Conservation (phyloP, 2,797 vertebrate species). For the Poecilia velifera region DNA sequence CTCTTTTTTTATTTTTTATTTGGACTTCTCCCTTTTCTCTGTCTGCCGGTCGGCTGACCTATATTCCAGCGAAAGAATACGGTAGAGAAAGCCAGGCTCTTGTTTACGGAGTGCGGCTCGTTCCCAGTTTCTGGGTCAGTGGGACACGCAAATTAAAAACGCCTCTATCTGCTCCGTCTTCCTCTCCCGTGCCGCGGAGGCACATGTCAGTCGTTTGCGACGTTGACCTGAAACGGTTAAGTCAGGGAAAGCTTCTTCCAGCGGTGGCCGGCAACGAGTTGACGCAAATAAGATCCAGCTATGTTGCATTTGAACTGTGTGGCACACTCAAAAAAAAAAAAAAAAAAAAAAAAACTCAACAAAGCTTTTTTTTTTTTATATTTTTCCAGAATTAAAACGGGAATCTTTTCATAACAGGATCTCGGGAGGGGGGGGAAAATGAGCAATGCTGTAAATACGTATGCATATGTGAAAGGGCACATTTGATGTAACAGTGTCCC, state of each 20-base stretch:
- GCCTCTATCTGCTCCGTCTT: conserved; percentile 35
- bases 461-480: not conserved
- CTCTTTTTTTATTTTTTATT: conserved; percentile 10
- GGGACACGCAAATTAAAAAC: conserved; percentile 66
- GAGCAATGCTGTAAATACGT: not conserved
- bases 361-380: not conserved
- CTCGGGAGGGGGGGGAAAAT: not conserved
- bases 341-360: not conserved
- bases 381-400: not conserved
- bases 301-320: not conserved
- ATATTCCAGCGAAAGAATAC: conserved; percentile 64
- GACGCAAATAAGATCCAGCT: not conserved
- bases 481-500: not conserved
- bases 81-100: conserved; percentile 48
- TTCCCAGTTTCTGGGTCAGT: conserved; percentile 82
- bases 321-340: too few relatives aligned
- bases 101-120: conserved; percentile 61
- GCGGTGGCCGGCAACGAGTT: not conserved
- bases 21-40: conserved; percentile 26
- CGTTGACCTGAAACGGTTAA: conserved; percentile 40
- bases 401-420: not conserved
- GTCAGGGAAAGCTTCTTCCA: not conserved
- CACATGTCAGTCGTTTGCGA: conserved; percentile 52
- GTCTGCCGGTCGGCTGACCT: conserved; percentile 69
- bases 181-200: conserved; percentile 27